phyloP scores from a whole-genome alignment of 2,797 vertebrate species.

The Rhyacichthys aspro region DNA sequence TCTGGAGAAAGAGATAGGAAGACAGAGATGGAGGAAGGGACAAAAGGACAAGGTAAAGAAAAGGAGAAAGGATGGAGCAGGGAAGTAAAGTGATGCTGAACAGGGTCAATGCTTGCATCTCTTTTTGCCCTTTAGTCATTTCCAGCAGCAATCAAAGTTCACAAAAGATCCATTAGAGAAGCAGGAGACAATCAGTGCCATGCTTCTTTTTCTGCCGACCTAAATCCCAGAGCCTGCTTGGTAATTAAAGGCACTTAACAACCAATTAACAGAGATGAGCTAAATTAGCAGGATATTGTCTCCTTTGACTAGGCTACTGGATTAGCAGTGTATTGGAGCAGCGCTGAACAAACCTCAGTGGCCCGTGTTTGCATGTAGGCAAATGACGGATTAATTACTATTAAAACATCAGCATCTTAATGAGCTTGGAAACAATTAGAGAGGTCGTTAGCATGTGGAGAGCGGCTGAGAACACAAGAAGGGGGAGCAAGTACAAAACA shows the following conservation, averaged over 20 bases:
- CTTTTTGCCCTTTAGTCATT: conserved; percentile 55
- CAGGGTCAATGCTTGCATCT: conserved; percentile 53
- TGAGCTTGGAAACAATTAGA: conserved; percentile 81
- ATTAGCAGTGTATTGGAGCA: conserved; percentile 71
- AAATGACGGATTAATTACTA: conserved; percentile 83
- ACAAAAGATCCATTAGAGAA: conserved; percentile 60
- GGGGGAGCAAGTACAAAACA: conserved; percentile 47
- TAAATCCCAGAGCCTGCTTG: conserved; percentile 73
- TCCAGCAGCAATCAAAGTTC: conserved; percentile 67
- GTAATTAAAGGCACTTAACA: conserved; percentile 82
- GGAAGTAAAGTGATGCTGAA: conserved; percentile 30
- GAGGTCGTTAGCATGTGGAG: conserved; percentile 68
- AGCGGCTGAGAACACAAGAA: conserved; percentile 61
- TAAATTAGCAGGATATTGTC: conserved; percentile 80
- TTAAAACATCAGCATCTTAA: conserved; percentile 80
- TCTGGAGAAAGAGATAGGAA: conserved; percentile 75
- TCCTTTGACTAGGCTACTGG: conserved; percentile 73
- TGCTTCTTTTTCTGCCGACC: conserved; percentile 54
- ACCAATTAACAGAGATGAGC: conserved; percentile 81
- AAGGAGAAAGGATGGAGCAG: conserved; percentile 39
- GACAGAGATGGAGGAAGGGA: conserved; percentile 70
- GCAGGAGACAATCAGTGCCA: conserved; percentile 50
- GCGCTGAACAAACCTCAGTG: conserved; percentile 75
- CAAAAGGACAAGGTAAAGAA: conserved; percentile 54
- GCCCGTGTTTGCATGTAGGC: conserved; percentile 77